Base-by-base conservation (phyloP, 2,888 invertebrate genomes). In the Zaprionus lineosus region DNA sequence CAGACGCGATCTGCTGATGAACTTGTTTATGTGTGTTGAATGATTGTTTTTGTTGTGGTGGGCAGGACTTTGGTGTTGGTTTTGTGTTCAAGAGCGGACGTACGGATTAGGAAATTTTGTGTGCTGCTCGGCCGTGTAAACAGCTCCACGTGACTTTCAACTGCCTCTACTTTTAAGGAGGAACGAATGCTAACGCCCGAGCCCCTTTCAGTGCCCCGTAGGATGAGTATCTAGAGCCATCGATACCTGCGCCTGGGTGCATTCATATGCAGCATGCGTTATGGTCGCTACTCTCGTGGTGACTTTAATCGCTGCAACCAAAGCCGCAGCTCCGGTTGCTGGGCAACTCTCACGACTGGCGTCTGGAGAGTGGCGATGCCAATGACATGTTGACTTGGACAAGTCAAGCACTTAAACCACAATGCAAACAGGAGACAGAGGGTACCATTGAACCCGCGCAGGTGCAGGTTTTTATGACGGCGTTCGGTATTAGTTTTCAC, bases 341-440 rank as follows among this genome's bases (percentile, higher is more conserved):
- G 19, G 24, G 14, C 33, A 14, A 43, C 24, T 16, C 31, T 28
- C 37, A 26, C 44, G 57, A 33, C 41, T 58, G 44, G 40, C 46
- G 59, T 26, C 26, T 37, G 58, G 37, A 34, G 12, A 50, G 26
- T 65, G 74, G 19, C 71, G 60, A 48, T 73, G 70, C 69, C 75
- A 79, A 57, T 81, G 77, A 71, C 64, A 74, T 83, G 58, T 61
- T 60, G 68, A 73, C 67, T 66, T 81, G 74, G 59, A 55, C 64
- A 58, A 63, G 50, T 52, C 47, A 55, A 63, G 52, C 60, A 58
- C 58, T 56, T 37, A 46, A 43, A 29, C 41, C 43, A 21, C 56
- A 55, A 26, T 14, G 34, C 39, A 36, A 26, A 59, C 28, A 31
- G 46, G 46, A 37, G 43, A 29, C 34, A 57, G 39, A 16, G 56